Evolutionary conservation across 64 coral and sea anemone species (phyloP).

Genomic region (Acropora tenuis): DNA sequence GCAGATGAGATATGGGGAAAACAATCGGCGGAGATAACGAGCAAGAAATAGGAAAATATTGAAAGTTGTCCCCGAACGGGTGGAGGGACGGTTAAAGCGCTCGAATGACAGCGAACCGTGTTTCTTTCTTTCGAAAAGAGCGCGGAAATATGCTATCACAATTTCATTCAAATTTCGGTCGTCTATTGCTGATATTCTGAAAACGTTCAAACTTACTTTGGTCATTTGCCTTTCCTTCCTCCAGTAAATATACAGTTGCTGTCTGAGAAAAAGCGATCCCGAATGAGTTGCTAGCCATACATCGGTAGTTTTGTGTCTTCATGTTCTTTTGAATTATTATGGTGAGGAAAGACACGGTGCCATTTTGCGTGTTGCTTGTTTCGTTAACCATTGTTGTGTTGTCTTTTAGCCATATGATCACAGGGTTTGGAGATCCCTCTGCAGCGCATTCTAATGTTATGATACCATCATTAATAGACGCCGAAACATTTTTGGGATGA

Average conservation of each 20-base stretch:
- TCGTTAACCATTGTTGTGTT: not conserved
- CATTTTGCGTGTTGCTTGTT: not conserved
- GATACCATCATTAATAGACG: not conserved
- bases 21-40: no score
- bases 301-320: not conserved
- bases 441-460: not conserved
- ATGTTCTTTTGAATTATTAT: not conserved
- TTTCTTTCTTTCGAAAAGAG: no score
- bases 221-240: no score
- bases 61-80: no score
- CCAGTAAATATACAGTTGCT: not conserved
- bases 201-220: no score
- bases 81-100: no score
- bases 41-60: no score
- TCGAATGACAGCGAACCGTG: no score
- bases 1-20: no score
- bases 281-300: constrained; percentile 8
- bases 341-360: not conserved
- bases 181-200: no score
- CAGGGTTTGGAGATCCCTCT: constrained; percentile 11
- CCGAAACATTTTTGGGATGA: not conserved
- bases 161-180: no score
- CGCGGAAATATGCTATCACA: no score
- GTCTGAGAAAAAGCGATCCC: not conserved
- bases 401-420: constrained; percentile 14